Evolutionary conservation across 2,113 vertebrate genomes (phyloP), one percentile per base, ranked within the genome.

Genomic region (Brevimyrus niger): DNA sequence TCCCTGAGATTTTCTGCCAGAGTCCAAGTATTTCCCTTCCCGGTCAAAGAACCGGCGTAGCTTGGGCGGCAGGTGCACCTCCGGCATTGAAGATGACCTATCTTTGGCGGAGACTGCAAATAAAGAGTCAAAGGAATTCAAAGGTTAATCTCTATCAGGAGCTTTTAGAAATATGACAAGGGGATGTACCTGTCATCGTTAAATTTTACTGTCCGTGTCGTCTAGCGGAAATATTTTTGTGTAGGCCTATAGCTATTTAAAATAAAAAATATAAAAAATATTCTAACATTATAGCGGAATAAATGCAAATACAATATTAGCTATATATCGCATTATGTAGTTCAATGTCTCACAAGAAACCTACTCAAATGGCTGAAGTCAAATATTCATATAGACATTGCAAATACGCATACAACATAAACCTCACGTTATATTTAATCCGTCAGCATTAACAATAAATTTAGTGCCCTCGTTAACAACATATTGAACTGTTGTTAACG

Each of bases 51-150:
- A 94, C 87, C 96, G 95, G 86, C 95, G 95, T 90, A 97, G 92
- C 90, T 97, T 96, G 10, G 96, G 95, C 31, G 95, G 96, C 91
- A 97, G 94, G 91, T 96, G 96, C 87, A 97, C 92, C 90, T 97
- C 96, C 58, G 95, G 91, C 83, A 96, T 95, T 83, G 94, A 96
- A 3, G 94, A 90, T 3, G 93, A 69, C 86, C 94, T 95, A 90
- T 95, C 94, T 88, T 96, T 96, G 86, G 95, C 94, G 19, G 95
- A 95, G 89, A 95, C 96, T 96, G 93, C n/a, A 65, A 91, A 88
- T 82, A 90, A 61, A 90, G 65, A 91, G 42, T 88, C 31, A 27
- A n/a, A 15, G 50, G 9, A 84, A 82, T 82, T 88, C 47, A 88
- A 27, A 76, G 46, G 23, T 50, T 58, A 11, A 48, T 69, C 5